Conservation (phyloP, 2,888 invertebrate species). For the Thysanoteuthis rhombus region DNA sequence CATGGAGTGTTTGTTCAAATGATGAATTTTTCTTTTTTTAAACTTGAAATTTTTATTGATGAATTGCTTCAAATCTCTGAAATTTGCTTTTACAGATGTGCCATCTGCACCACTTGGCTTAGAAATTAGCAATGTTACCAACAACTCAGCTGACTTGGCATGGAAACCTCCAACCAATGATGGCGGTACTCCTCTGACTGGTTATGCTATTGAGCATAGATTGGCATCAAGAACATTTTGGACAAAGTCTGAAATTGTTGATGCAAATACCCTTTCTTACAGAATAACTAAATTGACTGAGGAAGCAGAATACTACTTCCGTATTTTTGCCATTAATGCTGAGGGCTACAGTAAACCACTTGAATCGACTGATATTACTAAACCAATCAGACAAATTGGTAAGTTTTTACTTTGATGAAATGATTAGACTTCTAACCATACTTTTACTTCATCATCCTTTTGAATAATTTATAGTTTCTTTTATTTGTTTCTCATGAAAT, state of each 20-base stretch:
- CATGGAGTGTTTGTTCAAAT: too few species aligned
- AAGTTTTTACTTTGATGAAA: not conserved
- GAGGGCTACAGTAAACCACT: slow-evolving; percentile 69
- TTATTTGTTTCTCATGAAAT: too few species aligned
- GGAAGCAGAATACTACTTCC: slow-evolving; percentile 60
- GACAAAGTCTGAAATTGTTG: slow-evolving; percentile 44
- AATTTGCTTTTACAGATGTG: slow-evolving; percentile 42
- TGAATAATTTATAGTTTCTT: not conserved
- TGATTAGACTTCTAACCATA: too few species aligned
- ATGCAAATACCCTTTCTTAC: slow-evolving; percentile 44
- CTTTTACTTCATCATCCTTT: not conserved
- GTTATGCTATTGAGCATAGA: slow-evolving; percentile 56
- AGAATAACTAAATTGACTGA: slow-evolving; percentile 53
- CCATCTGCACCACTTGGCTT: slow-evolving; percentile 44
- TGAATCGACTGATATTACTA: slow-evolving; percentile 74
- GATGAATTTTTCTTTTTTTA: not conserved
- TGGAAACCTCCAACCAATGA: slow-evolving; percentile 66
- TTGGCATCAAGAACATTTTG: slow-evolving; percentile 62
- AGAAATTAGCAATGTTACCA: slow-evolving; percentile 46
- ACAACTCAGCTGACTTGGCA: slow-evolving; percentile 55
- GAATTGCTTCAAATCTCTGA: not conserved
- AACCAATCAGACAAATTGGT: slow-evolving; percentile 18
- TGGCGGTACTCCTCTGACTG: slow-evolving; percentile 60
- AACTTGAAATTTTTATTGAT: not conserved
- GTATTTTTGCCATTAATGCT: slow-evolving; percentile 64